Conservation (phyloP, 2,888 invertebrate species). For the Hirtodrosophila histrioides region DNA sequence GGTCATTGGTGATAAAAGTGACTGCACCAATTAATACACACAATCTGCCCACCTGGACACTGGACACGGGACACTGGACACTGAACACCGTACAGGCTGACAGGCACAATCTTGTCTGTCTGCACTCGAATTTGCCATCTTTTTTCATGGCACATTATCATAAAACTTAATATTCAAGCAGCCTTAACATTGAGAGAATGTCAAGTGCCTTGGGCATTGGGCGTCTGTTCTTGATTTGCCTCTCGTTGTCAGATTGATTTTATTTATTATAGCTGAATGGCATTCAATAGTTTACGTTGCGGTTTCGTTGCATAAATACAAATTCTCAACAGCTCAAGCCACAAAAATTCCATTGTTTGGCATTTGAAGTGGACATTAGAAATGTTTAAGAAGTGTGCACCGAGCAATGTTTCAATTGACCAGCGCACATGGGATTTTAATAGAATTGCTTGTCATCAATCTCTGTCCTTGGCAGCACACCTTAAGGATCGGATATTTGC, state of each 20-base stretch:
- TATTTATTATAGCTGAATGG: conserved; percentile 33
- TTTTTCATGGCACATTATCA: conserved; percentile 12
- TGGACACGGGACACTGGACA: too few species aligned
- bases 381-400: conserved; percentile 12
- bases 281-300: conserved; percentile 15
- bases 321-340: conserved; percentile 25
- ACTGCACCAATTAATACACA: too few species aligned
- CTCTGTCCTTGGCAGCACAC: conserved; percentile 41
- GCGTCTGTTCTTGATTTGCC: conserved; percentile 53
- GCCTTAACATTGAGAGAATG: background rate
- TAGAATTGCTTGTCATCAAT: conserved; percentile 39
- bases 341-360: conserved; percentile 35
- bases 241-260: conserved; percentile 49
- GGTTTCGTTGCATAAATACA: conserved; percentile 50
- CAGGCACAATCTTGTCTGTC: conserved; percentile 1
- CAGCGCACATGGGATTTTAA: conserved; percentile 31
- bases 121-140: conserved; percentile 7
- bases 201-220: conserved; percentile 22
- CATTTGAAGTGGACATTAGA: conserved; percentile 48
- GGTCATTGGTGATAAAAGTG: too few species aligned
- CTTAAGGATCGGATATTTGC: conserved; percentile 11
- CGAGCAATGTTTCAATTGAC: conserved; percentile 33
- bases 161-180: conserved; percentile 16
- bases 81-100: too few species aligned
- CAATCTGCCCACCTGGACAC: too few species aligned